Base-by-base conservation (phyloP, 2,113 vertebrate species). In the Siniperca chuatsi region DNA sequence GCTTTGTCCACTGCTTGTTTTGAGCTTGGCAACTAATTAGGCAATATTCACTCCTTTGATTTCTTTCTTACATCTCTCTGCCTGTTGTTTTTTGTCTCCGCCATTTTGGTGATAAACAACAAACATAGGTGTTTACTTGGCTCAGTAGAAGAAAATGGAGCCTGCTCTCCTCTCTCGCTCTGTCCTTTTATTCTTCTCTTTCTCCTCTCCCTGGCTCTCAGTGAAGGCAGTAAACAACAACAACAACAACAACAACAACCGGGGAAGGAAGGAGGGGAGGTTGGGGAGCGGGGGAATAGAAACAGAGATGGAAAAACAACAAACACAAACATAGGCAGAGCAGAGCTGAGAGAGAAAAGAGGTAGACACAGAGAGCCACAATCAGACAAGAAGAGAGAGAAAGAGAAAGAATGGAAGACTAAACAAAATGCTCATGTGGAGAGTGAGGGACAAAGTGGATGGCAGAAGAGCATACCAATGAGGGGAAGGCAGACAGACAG, bases 141-240 rank as follows among this genome's bases (percentile, higher is more conserved):
- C 73, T 88, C 64, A 21, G 73, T 60, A 84, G 85, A 74, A 86
- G 84, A 91, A 94, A 95, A 94, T 91, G 83, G 90, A 94, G 92
- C 86, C 78, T 71, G 78, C 81, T 90, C 46, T 78, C 35, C 13
- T 44, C 42, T 68, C 74, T 44, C 42, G 66, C 74, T 85, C 33
- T 86, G 89, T 84, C 69, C 79, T 87, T 90, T 90, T 81, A 83
- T 82, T 85, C 67, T 62, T 75, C 50, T 55, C 65, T 78, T 69
- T 79, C 64, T 90, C 82, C 33, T 83, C 81, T 87, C 80, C 52
- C 75, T 73, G 78, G 78, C 86, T 92, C 88, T 88, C 67, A 75
- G 85, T 60, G 66, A 90, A 95, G 88, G 84, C 92, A 91, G 92
- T 95, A 95, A 95, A 96, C 95, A 96, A 94, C 85, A 95, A 94